Base-by-base conservation (phyloP, 2,888 invertebrate species). In the Barypeithes pellucidus region DNA sequence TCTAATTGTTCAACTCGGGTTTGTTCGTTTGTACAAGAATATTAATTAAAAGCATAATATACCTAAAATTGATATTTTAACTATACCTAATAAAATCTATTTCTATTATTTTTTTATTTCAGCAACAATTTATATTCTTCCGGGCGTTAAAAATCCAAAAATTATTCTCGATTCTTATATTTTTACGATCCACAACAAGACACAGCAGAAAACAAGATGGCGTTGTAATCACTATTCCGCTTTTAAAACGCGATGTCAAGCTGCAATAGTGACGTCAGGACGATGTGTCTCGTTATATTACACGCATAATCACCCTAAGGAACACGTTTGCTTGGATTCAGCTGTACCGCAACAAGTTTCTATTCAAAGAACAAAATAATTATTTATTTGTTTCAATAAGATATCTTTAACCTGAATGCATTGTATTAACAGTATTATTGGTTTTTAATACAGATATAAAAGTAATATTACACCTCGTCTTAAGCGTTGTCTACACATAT, bases 71-170 rank as follows among this genome's bases (percentile, higher is more conserved):
- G n/a, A n/a, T n/a, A n/a, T n/a, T n/a, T n/a, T n/a, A n/a, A n/a
- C n/a, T n/a, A n/a, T n/a, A n/a, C n/a, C n/a, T n/a, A 39, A 39
- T 39, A 12, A 5, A 39, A 39, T 36, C 8, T 33, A 8, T 5
- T 33, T 8, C 33, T 52, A 52, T 22, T 29, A 54, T 43, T 20
- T 12, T 33, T 54, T 47, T 24, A 16, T 50, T 73, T 75, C 60
- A 61, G 78, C 72, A 72, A 47, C 76, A 22, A 77, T 80, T 47
- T 77, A 78, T 65, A 69, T 80, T 43, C 24, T 60, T n/a, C 66
- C 70, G 12, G 70, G 54, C 12, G 2, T 22, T n/a, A 74, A 71
- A 36, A 43, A 71, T 20, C 74, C 74, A 11, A 70, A 70, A 39
- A 47, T 74, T n/a, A 54, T 71, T 24, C 39, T 74, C 2, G 66